A percentile compares a stretch with the other conserved stretches of the same genome.
Evolutionary conservation across 2,888 invertebrate genomes (phyloP).

Genomic region (Ormyrus thymus): DNA sequence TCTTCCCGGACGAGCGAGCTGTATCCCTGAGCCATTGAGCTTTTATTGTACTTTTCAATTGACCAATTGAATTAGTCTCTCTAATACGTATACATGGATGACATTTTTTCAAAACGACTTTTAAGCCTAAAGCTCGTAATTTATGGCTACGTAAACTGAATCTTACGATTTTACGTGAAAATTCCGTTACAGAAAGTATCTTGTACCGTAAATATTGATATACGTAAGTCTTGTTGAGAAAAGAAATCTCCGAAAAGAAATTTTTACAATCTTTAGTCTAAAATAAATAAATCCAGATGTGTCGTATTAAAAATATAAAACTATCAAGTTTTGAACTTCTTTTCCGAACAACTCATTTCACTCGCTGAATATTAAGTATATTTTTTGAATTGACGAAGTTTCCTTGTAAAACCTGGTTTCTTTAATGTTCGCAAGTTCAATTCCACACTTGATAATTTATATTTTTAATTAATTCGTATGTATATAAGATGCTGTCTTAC

Average conservation of each 20-base stretch:
- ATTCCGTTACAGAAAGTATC: background rate
- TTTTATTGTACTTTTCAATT: background rate
- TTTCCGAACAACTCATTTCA: background rate
- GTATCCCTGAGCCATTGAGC: background rate
- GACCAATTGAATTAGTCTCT: background rate
- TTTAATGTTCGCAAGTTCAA: background rate
- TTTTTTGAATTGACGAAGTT: background rate
- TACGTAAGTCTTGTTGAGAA: background rate
- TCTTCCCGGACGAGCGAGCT: background rate
- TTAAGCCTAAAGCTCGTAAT: background rate
- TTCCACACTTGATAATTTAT: slow-evolving; percentile 11
- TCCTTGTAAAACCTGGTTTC: background rate
- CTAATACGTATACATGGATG: background rate
- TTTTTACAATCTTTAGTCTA: slow-evolving; percentile 3
- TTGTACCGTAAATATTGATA: background rate
- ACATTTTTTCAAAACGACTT: slow-evolving; percentile 5
- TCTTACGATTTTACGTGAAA: background rate
- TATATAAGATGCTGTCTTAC: slow-evolving; percentile 49
- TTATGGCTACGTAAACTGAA: background rate
- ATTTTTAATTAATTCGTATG: slow-evolving; percentile 29
- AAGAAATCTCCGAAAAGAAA: background rate
- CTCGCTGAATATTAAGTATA: background rate
- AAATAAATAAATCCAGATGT: slow-evolving; percentile 2
- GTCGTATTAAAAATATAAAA: slow-evolving; percentile 20
- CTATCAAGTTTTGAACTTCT: slow-evolving; percentile 9